phyloP scores from a whole-genome alignment of 2,113 vertebrate species.

The Poeciliopsis turrubarensis region DNA sequence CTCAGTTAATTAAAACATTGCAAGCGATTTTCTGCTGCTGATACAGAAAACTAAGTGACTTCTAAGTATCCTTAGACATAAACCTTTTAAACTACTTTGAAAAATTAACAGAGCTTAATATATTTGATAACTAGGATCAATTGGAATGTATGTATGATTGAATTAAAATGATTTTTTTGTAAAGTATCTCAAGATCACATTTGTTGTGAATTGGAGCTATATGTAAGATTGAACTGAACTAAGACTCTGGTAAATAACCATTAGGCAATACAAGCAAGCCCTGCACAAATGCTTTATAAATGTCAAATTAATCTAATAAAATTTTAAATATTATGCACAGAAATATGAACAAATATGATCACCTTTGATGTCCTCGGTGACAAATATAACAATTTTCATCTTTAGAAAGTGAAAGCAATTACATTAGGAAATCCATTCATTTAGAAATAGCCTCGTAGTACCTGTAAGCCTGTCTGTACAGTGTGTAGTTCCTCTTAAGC shows the following conservation, averaged over 20 bases:
- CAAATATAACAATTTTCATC: constrained; percentile 59
- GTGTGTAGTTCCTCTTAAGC: constrained; percentile 60
- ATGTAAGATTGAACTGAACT: no score
- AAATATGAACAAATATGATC: constrained; percentile 20
- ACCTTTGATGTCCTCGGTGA: constrained; percentile 16
- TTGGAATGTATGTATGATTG: no score
- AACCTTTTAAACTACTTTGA: no score
- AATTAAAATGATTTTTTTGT: no score
- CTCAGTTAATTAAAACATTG: no score
- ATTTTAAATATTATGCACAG: constrained; percentile 16
- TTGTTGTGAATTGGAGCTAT: no score
- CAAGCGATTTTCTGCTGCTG: no score
- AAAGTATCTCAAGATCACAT: no score
- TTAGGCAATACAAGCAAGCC: background rate
- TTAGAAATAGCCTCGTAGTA: constrained; percentile 65
- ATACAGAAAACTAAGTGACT: no score
- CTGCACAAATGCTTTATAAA: constrained; percentile 9
- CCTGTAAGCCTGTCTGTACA: constrained; percentile 67
- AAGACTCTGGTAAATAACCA: constrained; percentile 2
- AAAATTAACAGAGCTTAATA: no score
- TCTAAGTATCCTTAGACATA: no score
- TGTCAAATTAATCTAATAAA: constrained; percentile 30
- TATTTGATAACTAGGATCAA: no score
- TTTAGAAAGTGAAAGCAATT: constrained; percentile 65
- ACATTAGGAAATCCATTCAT: constrained; percentile 69